phyloP scores from a whole-genome alignment of 2,797 vertebrate species.

The Microchirus variegatus region DNA sequence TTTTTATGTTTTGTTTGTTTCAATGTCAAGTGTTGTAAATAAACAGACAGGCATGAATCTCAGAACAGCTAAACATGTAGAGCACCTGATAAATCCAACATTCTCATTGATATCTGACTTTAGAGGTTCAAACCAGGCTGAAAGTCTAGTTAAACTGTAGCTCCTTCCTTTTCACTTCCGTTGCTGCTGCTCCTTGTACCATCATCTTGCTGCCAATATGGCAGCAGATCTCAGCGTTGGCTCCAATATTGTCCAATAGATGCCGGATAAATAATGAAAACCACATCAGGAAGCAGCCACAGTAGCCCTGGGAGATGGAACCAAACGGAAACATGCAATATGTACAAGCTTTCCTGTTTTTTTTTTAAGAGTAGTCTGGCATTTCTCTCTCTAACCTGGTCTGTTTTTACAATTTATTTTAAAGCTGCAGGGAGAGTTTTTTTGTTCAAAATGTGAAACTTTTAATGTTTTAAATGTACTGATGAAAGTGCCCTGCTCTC shows the following conservation, averaged over 20 bases:
- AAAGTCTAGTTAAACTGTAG: constrained; percentile 41
- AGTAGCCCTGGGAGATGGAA: constrained; percentile 65
- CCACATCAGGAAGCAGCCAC: constrained; percentile 72
- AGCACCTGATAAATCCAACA: constrained; percentile 29
- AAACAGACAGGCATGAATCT: constrained; percentile 36
- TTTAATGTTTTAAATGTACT: no score
- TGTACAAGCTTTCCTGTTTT: constrained; percentile 60
- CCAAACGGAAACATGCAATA: constrained; percentile 75
- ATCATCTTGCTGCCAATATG: constrained; percentile 63
- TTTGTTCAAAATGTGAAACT: background rate
- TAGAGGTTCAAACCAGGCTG: constrained; percentile 36
- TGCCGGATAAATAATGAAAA: constrained; percentile 78
- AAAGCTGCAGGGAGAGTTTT: background rate
- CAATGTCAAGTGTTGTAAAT: constrained; percentile 41
- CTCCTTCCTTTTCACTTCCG: constrained; percentile 54
- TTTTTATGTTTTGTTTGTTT: constrained; percentile 28
- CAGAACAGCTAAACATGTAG: constrained; percentile 12
- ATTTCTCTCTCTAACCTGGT: constrained; percentile 39
- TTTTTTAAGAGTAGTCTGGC: constrained; percentile 20
- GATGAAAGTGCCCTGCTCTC: no score
- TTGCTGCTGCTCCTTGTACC: constrained; percentile 37
- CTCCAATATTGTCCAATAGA: constrained; percentile 72
- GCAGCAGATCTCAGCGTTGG: constrained; percentile 50
- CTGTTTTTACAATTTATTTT: constrained; percentile 46
- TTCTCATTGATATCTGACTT: constrained; percentile 32